Conservation (phyloP, 2,797 vertebrate genomes). For the Moxostoma hubbsi region DNA sequence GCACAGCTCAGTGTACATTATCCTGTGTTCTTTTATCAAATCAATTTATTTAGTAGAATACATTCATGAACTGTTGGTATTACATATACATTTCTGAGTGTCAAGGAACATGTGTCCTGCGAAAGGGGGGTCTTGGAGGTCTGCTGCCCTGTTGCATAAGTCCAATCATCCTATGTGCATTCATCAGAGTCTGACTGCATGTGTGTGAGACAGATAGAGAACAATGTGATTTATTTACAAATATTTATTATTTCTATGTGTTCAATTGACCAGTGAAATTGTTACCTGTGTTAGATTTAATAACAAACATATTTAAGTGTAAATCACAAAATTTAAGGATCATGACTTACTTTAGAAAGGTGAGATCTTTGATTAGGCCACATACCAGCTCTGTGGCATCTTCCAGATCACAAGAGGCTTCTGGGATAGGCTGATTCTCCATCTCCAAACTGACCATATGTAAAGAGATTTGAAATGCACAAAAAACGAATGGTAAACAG, state of each 20-base stretch:
- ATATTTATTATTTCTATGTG: no score
- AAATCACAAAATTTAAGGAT: neutral
- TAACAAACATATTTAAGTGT: neutral
- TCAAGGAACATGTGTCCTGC: slow-evolving; percentile 19
- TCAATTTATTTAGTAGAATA: neutral
- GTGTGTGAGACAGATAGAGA: neutral
- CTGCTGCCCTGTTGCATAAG: slow-evolving; percentile 65
- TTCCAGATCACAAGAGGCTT: slow-evolving; percentile 59
- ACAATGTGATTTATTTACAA: no score
- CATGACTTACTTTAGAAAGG: slow-evolving; percentile 85
- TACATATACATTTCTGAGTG: slow-evolving; percentile 20
- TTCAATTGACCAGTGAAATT: no score
- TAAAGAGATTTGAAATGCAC: neutral
- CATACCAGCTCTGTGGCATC: slow-evolving; percentile 80
- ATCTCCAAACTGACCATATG: slow-evolving; percentile 23
- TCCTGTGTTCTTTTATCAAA: neutral
- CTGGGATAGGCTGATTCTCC: neutral
- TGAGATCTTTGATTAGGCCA: slow-evolving; percentile 84
- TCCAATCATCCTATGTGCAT: slow-evolving; percentile 79
- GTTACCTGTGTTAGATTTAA: no score
- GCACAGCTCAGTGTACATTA: neutral
- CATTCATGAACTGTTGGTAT: slow-evolving; percentile 17
- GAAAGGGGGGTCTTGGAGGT: slow-evolving; percentile 44
- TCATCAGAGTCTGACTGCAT: slow-evolving; percentile 82
- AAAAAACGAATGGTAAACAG: neutral